Evolutionary conservation across 2,113 vertebrate genomes (phyloP), one percentile per base, ranked within the genome.

Genomic region (Lonchura striata): DNA sequence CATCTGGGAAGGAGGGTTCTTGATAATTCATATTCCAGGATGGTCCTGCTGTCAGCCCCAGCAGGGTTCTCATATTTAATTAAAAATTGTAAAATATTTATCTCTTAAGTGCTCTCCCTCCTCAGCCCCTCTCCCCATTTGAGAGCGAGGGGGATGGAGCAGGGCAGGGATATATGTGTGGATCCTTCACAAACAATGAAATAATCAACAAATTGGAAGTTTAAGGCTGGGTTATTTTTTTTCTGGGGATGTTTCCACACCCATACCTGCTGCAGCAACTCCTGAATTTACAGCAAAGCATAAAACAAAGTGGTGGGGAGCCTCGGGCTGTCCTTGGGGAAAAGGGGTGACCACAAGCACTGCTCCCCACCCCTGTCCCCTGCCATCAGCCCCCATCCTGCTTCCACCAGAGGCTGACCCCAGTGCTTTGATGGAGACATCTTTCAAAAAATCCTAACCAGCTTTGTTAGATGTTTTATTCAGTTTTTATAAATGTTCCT

Each of bases 71-170:
- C 92, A 77, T 86, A 24, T 91, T 96, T 95, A 97, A 94, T 93
- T 96, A 66, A 90, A 96, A 94, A 14, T 2, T 33, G 50, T 92
- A 10, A 82, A 95, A 83, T 95, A 93, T 88, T 96, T 80, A 83
- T 87, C 68, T 54, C 86, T 37, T 82, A 85, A 90, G 64, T 46
- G 80, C 76, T 44, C 50, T 64, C 37, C 60, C 18, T 63, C 35
- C 28, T 11, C 79, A 60, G 15, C 15, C 39, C 79, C 42, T 39
- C 33, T 72, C 66, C 61, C 31, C 13, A 12, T 39, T 2, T 13
- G 27, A 60, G 59, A 57, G 27, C 0, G 1, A 56, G 42, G 57
- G 7, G 39, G 9, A 15, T 12, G 53, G 75, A 72, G 74, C 49
- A 41, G 47, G 17, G 19, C 65, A 23, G 30, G 13, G 71, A 12